A percentile compares a stretch with the other conserved stretches of the same genome.
These are phyloP conservation scores for Todiramphus chloris DNA, from an alignment of 2,113 vertebrate species.

Conservation along the genomic window DNA sequence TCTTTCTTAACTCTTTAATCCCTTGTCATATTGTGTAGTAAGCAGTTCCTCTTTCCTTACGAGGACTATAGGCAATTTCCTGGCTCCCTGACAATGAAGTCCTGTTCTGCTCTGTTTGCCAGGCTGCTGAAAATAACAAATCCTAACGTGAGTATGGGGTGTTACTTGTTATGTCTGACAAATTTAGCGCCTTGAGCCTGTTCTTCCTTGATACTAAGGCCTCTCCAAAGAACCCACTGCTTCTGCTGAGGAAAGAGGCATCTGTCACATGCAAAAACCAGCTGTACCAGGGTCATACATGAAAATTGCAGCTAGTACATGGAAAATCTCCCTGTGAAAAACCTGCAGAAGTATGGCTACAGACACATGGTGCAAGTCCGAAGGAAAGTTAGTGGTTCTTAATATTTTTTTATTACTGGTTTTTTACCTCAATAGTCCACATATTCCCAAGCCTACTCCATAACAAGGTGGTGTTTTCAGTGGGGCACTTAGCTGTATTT, in stretches of 20 bases:
- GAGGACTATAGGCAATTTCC: neutral
- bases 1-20: conserved; percentile 28
- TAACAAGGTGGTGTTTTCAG: neutral
- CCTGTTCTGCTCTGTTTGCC: neutral
- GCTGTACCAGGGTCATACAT: neutral
- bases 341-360: neutral
- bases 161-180: neutral
- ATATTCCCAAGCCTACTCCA: neutral
- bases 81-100: neutral
- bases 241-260: neutral
- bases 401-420: neutral
- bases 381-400: neutral
- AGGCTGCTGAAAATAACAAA: neutral
- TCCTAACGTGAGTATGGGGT: neutral
- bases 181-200: neutral
- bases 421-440: neutral
- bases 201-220: neutral
- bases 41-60: neutral
- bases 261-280: neutral
- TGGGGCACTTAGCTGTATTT: neutral
- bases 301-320: neutral
- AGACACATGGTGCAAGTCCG: neutral
- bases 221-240: neutral
- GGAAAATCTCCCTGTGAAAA: neutral
- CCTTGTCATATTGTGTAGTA: neutral